Evolutionary conservation across 1,140 invertebrate genomes (phyloP), one percentile per base, ranked within the genome.

Genomic region (Neodiprion lecontei): DNA sequence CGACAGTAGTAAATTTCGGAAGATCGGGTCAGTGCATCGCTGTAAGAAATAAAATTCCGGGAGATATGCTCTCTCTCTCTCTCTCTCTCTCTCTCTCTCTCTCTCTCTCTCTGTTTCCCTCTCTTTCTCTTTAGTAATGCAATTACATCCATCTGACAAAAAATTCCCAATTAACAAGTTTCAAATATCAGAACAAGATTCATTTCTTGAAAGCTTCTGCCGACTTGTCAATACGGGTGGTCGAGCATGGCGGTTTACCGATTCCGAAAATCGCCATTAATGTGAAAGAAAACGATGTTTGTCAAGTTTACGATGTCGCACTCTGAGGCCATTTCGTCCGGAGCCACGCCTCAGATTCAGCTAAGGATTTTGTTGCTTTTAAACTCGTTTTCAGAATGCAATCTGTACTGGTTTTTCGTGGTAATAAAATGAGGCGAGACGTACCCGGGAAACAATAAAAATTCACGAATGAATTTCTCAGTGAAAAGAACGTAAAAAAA

Each of bases 21-120:
- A 53, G 50, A 11, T 14, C 50, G 50, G 10, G 1, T 2, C 50
- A 53, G 53, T 17, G 11, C 0, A 17, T 61, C 11, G 5, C 53
- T 61, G 9, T 17, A 61, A 9, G 9, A 40, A 40, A 40, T 1
- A 2, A 40, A 40, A 40, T 40, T 40, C 28, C 28, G 28, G 28
- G 28, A 1, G 5, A 40, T 40, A 40, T 40, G 28, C 28, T 40
- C 75, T 77, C 50, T 65, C 50, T 66, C 69, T 48, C 10, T 17
- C 69, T 69, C 49, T 71, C 17, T 40, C 47, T 68, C 53, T n/a
- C n/a, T n/a, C n/a, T n/a, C n/a, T n/a, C 69, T 69, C 49, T 71
- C 17, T 40, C 47, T 23, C 21, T 12, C 23, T 50, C 50, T 65
- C 50, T 66, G 67, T 48, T 5, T 17, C 69, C 66, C 49, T 71